These are phyloP conservation scores for Columba guinea DNA, from an alignment of 2,797 vertebrate genomes.

Conservation along the genomic window DNA sequence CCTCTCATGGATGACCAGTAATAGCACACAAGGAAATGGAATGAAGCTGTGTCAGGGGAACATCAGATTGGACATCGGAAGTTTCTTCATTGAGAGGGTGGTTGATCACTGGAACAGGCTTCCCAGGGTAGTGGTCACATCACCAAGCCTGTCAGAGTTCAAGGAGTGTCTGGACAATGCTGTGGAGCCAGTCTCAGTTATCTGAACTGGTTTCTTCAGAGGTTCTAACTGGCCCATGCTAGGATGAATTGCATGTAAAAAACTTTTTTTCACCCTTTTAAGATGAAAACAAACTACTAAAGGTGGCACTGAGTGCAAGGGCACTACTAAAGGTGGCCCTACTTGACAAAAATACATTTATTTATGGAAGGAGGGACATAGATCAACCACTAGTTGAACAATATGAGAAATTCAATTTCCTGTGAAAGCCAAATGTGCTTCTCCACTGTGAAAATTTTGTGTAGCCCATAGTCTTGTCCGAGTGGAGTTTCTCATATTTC, in stretches of 20 bases:
- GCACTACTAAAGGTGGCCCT: not conserved
- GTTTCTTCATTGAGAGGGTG: not conserved
- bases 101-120: accelerated
- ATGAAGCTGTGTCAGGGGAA: not conserved
- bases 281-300: not conserved
- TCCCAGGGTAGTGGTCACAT: accelerated
- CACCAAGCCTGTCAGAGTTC: not conserved
- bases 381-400: not conserved
- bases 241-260: not conserved
- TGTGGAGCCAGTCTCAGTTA: not conserved
- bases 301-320: too few relatives aligned
- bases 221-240: not conserved
- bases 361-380: not conserved
- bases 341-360: not conserved
- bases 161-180: accelerated
- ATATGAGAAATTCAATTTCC: not conserved
- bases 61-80: not conserved
- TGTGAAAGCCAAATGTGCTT: not conserved
- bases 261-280: not conserved
- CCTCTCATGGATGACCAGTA: not conserved
- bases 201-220: not conserved
- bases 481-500: not conserved
- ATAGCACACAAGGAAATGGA: not conserved
- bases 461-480: not conserved
- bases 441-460: not conserved